These are phyloP conservation scores for Cossypha heuglini DNA, from an alignment of 2,797 vertebrate genomes.

Conservation along the genomic window DNA sequence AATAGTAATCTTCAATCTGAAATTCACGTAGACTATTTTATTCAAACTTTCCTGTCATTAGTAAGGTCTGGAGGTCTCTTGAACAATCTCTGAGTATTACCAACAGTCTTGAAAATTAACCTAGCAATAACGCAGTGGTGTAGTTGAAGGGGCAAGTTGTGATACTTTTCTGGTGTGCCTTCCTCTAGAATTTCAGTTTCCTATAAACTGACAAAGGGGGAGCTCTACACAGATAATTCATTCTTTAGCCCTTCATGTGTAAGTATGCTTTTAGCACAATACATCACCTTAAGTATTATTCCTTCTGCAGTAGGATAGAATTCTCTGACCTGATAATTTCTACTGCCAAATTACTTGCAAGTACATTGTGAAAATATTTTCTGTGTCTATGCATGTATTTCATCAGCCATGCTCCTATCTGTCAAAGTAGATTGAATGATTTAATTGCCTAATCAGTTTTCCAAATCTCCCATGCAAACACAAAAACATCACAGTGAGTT, in stretches of 20 bases:
- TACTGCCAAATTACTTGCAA: background rate
- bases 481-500: background rate
- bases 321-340: background rate
- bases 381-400: background rate
- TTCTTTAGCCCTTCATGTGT: background rate
- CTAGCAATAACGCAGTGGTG: background rate
- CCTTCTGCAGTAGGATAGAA: background rate
- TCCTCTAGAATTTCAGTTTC: background rate
- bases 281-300: background rate
- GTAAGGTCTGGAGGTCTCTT: background rate
- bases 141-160: background rate
- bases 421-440: background rate
- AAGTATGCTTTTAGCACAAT: background rate
- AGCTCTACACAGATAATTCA: background rate
- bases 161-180: background rate
- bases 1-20: background rate
- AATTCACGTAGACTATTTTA: background rate
- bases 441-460: slow-evolving; percentile 35
- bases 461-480: background rate
- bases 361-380: background rate
- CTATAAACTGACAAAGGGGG: background rate
- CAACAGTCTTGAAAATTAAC: background rate
- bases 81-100: background rate
- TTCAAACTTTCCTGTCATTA: background rate
- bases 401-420: background rate